phyloP scores from a whole-genome alignment of 2,888 invertebrate species.

The Pyrocoelia pectoralis region DNA sequence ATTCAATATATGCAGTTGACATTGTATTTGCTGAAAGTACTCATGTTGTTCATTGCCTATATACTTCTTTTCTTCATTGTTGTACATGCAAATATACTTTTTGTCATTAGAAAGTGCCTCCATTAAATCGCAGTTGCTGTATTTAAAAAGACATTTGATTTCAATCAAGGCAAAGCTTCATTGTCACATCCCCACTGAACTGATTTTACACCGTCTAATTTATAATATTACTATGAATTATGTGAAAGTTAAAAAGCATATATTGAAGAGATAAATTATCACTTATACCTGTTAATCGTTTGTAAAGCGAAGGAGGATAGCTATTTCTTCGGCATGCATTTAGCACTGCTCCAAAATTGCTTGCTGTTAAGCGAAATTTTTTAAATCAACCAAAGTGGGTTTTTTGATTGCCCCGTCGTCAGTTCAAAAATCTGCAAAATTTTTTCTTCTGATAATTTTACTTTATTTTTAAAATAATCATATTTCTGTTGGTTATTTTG shows the following conservation, averaged over 20 bases:
- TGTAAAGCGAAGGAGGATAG: too few species aligned
- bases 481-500: too few species aligned
- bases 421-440: too few species aligned
- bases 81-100: not conserved
- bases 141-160: constrained; percentile 29
- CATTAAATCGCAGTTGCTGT: not conserved
- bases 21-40: constrained; percentile 16
- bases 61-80: not conserved
- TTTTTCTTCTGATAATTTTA: too few species aligned
- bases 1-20: constrained; percentile 9
- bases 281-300: too few species aligned
- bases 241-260: constrained; percentile 6
- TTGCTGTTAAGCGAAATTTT: constrained; percentile 6
- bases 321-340: too few species aligned
- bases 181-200: too few species aligned
- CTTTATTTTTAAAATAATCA: too few species aligned
- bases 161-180: constrained; percentile 21
- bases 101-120: constrained; percentile 10
- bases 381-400: not conserved
- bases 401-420: too few species aligned
- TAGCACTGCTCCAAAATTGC: too few species aligned
- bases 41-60: constrained; percentile 9
- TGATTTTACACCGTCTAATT: constrained; percentile 5
- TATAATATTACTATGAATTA: constrained; percentile 3
- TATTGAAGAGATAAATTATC: not conserved